These are phyloP conservation scores for Orbicella faveolata DNA, from an alignment of 64 coral and sea anemone genomes.

Conservation along the genomic window DNA sequence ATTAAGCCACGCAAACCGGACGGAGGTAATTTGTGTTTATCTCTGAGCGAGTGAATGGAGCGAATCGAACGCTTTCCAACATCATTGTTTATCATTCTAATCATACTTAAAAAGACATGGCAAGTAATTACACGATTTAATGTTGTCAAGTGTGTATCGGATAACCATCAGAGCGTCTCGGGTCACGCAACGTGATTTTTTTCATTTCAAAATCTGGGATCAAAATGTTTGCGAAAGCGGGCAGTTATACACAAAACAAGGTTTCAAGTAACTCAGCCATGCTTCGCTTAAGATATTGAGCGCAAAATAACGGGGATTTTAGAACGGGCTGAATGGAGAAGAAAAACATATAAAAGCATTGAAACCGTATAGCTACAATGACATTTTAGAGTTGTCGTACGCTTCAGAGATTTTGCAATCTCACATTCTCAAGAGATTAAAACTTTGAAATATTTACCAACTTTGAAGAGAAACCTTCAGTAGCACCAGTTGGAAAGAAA, in stretches of 20 bases:
- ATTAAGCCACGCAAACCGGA: not conserved
- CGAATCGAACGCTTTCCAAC: not conserved
- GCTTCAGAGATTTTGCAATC: not conserved
- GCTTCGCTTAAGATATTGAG: not conserved
- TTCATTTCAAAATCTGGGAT: not conserved
- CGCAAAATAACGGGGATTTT: not conserved
- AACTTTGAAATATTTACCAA: not conserved
- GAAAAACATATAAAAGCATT: not conserved
- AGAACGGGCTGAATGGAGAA: not conserved
- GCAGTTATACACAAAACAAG: not conserved
- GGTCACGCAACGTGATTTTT: slow-evolving; percentile 5
- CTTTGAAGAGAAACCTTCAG: too few relatives aligned
- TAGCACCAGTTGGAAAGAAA: too few relatives aligned
- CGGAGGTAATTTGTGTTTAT: not conserved
- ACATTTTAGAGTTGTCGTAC: not conserved
- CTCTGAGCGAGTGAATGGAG: not conserved
- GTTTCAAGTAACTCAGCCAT: not conserved
- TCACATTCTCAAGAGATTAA: not conserved
- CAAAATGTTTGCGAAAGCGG: not conserved
- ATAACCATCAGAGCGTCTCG: not conserved
- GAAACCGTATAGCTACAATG: slow-evolving; percentile 3
- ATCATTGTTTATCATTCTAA: slow-evolving; percentile 17
- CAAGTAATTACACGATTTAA: slow-evolving; percentile 17
- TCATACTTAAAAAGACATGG: slow-evolving; percentile 16
- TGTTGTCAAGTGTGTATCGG: not conserved